phyloP scores from a whole-genome alignment of 2,797 vertebrate genomes.

The Channa striata region DNA sequence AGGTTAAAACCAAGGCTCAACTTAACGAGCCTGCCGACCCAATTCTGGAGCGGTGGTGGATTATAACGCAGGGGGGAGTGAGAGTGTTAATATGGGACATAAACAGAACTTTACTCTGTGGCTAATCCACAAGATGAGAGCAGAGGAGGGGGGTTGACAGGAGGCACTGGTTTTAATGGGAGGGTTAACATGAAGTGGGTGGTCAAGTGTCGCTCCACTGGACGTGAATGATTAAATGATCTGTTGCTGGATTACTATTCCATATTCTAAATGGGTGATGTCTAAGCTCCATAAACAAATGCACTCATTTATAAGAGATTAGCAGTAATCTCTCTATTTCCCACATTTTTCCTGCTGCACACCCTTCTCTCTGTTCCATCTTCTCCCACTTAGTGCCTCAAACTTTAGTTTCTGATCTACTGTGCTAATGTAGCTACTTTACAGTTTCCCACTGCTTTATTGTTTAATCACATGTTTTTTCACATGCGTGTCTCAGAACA shows the following conservation, averaged over 20 bases:
- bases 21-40: constrained; percentile 73
- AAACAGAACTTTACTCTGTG: constrained; percentile 54
- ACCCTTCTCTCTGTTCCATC: constrained; percentile 46
- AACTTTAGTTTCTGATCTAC: constrained; percentile 36
- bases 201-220: constrained; percentile 56
- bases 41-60: constrained; percentile 67
- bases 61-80: constrained; percentile 75
- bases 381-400: constrained; percentile 45
- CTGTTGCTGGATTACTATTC: constrained; percentile 85
- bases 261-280: constrained; percentile 89
- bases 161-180: constrained; percentile 71
- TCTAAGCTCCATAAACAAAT: constrained; percentile 89
- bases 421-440: constrained; percentile 30
- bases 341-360: constrained; percentile 55
- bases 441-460: constrained; percentile 5
- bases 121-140: constrained; percentile 60
- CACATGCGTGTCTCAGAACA: constrained; percentile 8
- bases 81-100: constrained; percentile 79
- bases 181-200: constrained; percentile 56
- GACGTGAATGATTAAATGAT: constrained; percentile 84
- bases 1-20: constrained; percentile 73
- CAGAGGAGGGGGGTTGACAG: constrained; percentile 33
- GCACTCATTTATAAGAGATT: constrained; percentile 87
- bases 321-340: constrained; percentile 86
- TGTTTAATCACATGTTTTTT: constrained; percentile 13